A percentile compares a stretch with the other conserved stretches of the same genome.
Evolutionary conservation across 1,140 invertebrate genomes (phyloP).

Genomic region (Tribolium madens): DNA sequence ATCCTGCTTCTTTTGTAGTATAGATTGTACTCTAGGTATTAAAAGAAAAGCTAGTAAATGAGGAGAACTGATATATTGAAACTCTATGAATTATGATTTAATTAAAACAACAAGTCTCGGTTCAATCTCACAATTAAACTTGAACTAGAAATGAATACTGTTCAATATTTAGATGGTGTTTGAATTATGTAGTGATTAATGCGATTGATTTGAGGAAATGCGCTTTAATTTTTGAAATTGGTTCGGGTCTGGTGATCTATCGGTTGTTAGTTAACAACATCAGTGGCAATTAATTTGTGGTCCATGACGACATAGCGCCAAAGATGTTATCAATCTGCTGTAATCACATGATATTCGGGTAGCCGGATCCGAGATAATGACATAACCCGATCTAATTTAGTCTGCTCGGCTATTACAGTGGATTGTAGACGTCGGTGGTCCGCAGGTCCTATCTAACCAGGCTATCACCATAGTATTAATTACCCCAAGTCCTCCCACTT

Average conservation of each 20-base stretch:
- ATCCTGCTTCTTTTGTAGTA: too few species aligned
- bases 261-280: constrained; percentile 47
- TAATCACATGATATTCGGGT: constrained; percentile 53
- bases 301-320: constrained; percentile 52
- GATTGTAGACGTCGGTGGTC: constrained; percentile 39
- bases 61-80: too few species aligned
- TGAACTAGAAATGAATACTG: too few species aligned
- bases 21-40: too few species aligned
- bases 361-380: constrained; percentile 52
- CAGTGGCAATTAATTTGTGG: constrained; percentile 51
- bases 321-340: constrained; percentile 54
- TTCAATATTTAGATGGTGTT: too few species aligned
- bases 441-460: constrained; percentile 41
- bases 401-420: constrained; percentile 48
- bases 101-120: too few species aligned
- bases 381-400: constrained; percentile 56
- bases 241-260: neutral
- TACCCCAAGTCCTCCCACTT: constrained; percentile 37
- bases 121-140: too few species aligned
- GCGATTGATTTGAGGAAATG: too few species aligned
- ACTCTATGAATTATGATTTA: too few species aligned
- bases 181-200: too few species aligned
- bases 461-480: constrained; percentile 51
- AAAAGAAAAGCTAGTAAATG: too few species aligned
- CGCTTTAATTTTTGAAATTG: too few species aligned